Base-by-base conservation (phyloP, 2,888 invertebrate species). In the Timandra comae region DNA sequence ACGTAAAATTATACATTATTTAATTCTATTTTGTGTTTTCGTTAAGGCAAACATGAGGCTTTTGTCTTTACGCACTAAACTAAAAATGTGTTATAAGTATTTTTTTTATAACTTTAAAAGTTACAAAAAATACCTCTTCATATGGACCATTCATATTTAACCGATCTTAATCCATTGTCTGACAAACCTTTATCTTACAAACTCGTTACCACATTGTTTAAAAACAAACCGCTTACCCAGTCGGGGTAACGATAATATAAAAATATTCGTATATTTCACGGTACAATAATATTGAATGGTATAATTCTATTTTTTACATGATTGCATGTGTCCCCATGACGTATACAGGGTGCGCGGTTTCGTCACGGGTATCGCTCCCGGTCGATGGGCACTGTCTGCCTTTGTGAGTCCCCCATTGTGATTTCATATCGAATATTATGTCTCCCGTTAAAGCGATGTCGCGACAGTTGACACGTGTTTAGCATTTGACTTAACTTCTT, bases 381-480 rank as follows among this genome's bases (percentile, higher is more conserved):
- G n/a, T n/a, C n/a, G 45, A 57, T 52, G 54, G 59, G 53, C 46
- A 60, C 55, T 64, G 65, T 51, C 32, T 35, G 35, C 16, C 23
- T 33, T 31, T 30, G 38, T 34, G 23, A 10, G 10, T 36, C 65
- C 74, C 73, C 69, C 56, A 63, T 68, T 58, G 49, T 56, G 60
- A 71, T 72, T 63, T 64, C 59, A 56, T 76, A 74, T 76, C 68
- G 64, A 71, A 75, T 77, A 71, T 77, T 70, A 66, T 69, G 54
- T 64, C 56, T 75, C 63, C 63, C 70, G 63, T 68, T 65, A 65
- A 74, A 61, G 67, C 63, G 61, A 75, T 72, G 80, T 77, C 71
- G 64, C 62, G 62, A 64, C 60, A 63, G 68, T 76, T 79, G 84
- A 82, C 84, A 79, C 82, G 81, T 81, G 82, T 79, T 82, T 78